Evolutionary conservation across 2,113 vertebrate species (phyloP), one percentile per base, ranked within the genome.

Genomic region (Chionodraco myersi): DNA sequence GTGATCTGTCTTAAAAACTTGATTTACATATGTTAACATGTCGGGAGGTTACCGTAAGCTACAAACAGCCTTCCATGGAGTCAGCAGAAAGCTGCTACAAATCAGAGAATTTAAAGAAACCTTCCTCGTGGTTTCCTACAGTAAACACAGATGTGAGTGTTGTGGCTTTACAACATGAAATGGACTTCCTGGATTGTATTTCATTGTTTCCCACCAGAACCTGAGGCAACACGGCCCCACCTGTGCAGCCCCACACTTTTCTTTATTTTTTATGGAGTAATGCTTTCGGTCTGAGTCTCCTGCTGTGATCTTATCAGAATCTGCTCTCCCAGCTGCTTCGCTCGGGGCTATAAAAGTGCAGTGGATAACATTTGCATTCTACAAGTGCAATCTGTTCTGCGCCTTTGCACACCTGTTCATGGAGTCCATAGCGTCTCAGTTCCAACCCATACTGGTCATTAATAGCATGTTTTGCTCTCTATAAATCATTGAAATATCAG

Each of bases 391-490:
- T 53, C 62, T 77, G 64, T 1, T 71, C 10, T 58, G 18, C 6
- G 52, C 34, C 36, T 69, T 51, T 6, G 10, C 56, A 49, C 74
- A 82, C 77, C 78, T 86, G 80, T 30, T 44, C 18, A 44, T 3
- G 30, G 16, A 30, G 30, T 30, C 30, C 30, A 30, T 30, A 30
- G 30, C 30, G 30, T 73, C 23, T 70, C 9, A 0, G 2, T 59
- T 75, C 67, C 15, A 12, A 34, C 14, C 4, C 41, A 3, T 6
- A n/a, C 16, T 54, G 0, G 41, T 9, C 36, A 51, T 65, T 79
- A 58, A 70, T 53, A 62, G 26, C 58, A 61, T 53, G 66, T 85
- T 41, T 56, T 67, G 8, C 14, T 21, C 26, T 58, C 44, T 34
- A 48, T 60, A 36, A 82, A 84, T 54, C 34, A 34, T 30, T 34